A percentile compares a stretch with the other conserved stretches of the same genome.
Conservation (phyloP, 2,797 vertebrate genomes). For the Enteromius mattozi region DNA sequence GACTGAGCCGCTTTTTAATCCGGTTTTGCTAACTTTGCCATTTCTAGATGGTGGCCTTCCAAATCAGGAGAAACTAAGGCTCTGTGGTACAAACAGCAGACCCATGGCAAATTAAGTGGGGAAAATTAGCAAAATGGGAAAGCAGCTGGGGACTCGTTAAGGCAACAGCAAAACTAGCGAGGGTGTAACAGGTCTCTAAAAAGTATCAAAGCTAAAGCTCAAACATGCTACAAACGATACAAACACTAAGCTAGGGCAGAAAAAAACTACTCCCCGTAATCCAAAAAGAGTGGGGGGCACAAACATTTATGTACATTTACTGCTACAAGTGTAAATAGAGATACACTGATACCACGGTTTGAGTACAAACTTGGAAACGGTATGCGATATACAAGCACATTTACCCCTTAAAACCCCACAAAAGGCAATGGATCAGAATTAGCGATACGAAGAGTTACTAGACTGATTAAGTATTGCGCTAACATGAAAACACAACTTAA, state of each 20-base stretch:
- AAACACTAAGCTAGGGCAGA: conserved; percentile 50
- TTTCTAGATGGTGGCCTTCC: not conserved
- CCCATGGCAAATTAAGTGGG: not conserved
- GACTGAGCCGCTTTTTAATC: conserved; percentile 44
- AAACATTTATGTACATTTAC: conserved; percentile 56
- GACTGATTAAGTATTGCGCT: conserved; percentile 36
- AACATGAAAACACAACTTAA: conserved; percentile 55
- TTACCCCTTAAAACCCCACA: conserved; percentile 49
- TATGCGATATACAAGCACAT: conserved; percentile 69
- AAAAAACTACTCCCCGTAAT: conserved; percentile 63
- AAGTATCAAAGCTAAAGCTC: conserved; percentile 41
- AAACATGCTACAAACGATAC: conserved; percentile 47
- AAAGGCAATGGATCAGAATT: conserved; percentile 43
- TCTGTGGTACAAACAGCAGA: not conserved
- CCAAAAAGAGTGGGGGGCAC: conserved; percentile 64
- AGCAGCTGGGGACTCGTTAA: conserved; percentile 50
- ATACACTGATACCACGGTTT: conserved; percentile 61
- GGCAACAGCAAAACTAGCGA: conserved; percentile 57
- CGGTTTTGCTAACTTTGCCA: conserved; percentile 19
- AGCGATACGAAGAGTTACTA: conserved; percentile 45
- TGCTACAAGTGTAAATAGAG: conserved; percentile 62
- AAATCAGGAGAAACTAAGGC: not conserved
- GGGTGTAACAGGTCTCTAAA: conserved; percentile 53
- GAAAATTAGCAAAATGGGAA: conserved; percentile 41
- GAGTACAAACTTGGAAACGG: conserved; percentile 67